Evolutionary conservation across 2,113 vertebrate species (phyloP), one percentile per base, ranked within the genome.

Genomic region (Miniopterus natalensis): DNA sequence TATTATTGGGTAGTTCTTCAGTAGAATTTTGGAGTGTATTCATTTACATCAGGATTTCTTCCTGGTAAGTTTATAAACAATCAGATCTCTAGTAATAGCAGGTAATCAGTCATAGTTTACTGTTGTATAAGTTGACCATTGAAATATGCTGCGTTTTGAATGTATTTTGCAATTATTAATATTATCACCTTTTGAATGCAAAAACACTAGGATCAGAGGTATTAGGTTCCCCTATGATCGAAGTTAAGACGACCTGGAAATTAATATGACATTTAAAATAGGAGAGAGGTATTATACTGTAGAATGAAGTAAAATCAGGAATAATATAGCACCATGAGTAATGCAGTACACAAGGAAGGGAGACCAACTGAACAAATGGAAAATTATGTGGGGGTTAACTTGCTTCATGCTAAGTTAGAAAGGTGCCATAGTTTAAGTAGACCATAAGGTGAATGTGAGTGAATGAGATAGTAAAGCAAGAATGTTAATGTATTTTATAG

Each of bases 221-320:
- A 23, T 74, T 36, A 55, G 20, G 2, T 78, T 95, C 3, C 5
- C n/a, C 11, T 57, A 5, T 81, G 21, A 18, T 51, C 93, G 63
- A 74, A 91, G 31, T 93, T 94, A 84, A 87, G 31, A 68, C 81
- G 36, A 13, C 84, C 40, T 68, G 53, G 29, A 77, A 71, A 84
- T 91, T 85, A 85, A 63, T 23, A 49, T 21, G 15, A 89, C 36
- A 29, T 84, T 83, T 89, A 84, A 93, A 92, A 59, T 94, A 57
- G 40, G 83, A 61, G 23, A 53, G 53, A 81, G 31, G 2, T 75
- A 1, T 21, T 4, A 15, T 81, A 68, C 2, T 57, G 29, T 23
- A 74, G 51, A 94, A 84, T 91, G 59, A 92, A 91, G 3, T 84
- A 31, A 94, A 96, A 36, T 68, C 23, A 75, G 36, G 49, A 83